phyloP scores from a whole-genome alignment of 2,797 vertebrate genomes.

The Phataginus tetradactyla region DNA sequence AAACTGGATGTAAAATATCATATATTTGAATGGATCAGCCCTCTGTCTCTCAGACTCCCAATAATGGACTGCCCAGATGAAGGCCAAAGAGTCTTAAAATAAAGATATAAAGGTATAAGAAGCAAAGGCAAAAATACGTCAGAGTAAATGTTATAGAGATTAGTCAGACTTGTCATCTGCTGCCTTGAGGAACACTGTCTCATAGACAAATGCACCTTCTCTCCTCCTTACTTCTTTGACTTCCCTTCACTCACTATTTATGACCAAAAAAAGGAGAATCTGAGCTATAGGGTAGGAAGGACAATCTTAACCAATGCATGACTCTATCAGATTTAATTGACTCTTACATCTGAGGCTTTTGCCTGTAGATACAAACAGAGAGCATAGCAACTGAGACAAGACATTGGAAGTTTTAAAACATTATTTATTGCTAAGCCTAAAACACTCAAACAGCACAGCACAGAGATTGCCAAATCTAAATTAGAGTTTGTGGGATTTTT shows the following conservation, averaged over 20 bases:
- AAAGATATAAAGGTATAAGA: not conserved
- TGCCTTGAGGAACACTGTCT: slow-evolving; percentile 53
- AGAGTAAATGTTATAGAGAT: slow-evolving; percentile 52
- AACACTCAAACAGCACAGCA: slow-evolving; percentile 83
- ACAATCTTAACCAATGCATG: slow-evolving; percentile 74
- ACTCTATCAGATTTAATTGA: slow-evolving; percentile 81
- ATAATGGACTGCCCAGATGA: not conserved
- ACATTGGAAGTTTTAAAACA: slow-evolving; percentile 84
- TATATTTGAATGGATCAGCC: not conserved
- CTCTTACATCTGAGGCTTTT: slow-evolving; percentile 77
- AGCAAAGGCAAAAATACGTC: slow-evolving; percentile 9
- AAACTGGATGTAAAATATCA: not conserved
- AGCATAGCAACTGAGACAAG: slow-evolving; percentile 83
- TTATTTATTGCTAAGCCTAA: slow-evolving; percentile 86
- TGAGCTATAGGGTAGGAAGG: slow-evolving; percentile 9
- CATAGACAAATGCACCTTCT: slow-evolving; percentile 65
- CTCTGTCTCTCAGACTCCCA: slow-evolving; percentile 25
- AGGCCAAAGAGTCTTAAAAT: slow-evolving; percentile 21
- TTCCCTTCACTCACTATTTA: slow-evolving; percentile 67
- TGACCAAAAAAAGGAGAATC: slow-evolving; percentile 79
- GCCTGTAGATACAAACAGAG: slow-evolving; percentile 79
- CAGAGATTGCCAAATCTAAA: slow-evolving; percentile 86
- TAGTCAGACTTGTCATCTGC: slow-evolving; percentile 64
- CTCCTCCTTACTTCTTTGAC: not conserved
- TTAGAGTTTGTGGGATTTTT: slow-evolving; percentile 74